Conservation (phyloP, 2,888 invertebrate genomes). For the Agrotis segetum region DNA sequence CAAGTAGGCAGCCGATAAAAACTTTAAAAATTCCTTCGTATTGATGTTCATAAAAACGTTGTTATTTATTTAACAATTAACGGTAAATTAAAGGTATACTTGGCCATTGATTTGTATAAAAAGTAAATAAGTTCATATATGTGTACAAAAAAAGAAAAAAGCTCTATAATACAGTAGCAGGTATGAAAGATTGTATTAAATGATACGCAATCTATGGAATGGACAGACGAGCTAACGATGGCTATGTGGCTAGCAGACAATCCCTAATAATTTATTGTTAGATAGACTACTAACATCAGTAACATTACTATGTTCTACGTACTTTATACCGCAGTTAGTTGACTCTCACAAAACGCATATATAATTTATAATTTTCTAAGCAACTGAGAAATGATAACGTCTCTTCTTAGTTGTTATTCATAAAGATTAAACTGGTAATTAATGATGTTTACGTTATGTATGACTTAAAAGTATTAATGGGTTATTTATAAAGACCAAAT, state of each 20-base stretch:
- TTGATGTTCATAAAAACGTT: slow-evolving; percentile 40
- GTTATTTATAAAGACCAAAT: slow-evolving; percentile 10
- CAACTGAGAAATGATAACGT: slow-evolving; percentile 25
- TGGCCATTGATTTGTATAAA: slow-evolving; percentile 10
- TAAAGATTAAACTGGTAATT: slow-evolving; percentile 35
- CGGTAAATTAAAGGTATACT: slow-evolving; percentile 17
- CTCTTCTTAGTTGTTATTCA: slow-evolving; percentile 26
- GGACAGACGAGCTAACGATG: slow-evolving; percentile 8
- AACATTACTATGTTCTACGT: slow-evolving; percentile 22
- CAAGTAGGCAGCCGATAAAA: slow-evolving; percentile 57
- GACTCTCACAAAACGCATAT: slow-evolving; percentile 44
- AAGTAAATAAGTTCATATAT: neutral
- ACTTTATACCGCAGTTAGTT: slow-evolving; percentile 23
- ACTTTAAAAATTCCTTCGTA: slow-evolving; percentile 47
- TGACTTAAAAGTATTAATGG: slow-evolving; percentile 14
- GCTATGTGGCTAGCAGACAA: neutral
- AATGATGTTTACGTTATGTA: neutral
- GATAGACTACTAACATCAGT: slow-evolving; percentile 21
- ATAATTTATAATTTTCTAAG: slow-evolving; percentile 41
- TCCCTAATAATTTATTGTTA: slow-evolving; percentile 23
- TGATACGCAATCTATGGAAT: slow-evolving; percentile 19
- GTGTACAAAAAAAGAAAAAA: neutral
- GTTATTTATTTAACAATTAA: slow-evolving; percentile 46
- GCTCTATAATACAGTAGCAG: slow-evolving; percentile 6
- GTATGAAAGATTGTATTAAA: slow-evolving; percentile 1